A percentile compares a stretch with the other conserved stretches of the same genome.
Evolutionary conservation across 2,797 vertebrate genomes (phyloP).

Genomic region (Falco rusticolus): DNA sequence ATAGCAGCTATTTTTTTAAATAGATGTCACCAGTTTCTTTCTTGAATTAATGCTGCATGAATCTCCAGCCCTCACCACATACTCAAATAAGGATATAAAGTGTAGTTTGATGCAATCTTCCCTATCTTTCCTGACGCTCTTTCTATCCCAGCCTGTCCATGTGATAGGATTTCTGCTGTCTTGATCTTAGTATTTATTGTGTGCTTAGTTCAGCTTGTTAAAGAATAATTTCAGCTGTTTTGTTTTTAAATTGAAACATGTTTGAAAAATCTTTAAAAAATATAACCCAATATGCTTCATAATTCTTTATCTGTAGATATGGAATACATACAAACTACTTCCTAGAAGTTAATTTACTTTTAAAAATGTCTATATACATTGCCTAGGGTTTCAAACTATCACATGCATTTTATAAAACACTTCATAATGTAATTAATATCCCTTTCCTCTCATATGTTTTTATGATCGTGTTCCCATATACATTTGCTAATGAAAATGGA

Average conservation of each 20-base stretch:
- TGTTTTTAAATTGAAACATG: not conserved
- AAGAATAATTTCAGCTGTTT: not conserved
- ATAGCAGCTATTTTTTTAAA: not conserved
- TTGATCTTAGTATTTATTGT: not conserved
- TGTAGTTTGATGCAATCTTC: not conserved
- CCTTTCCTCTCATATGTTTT: not conserved
- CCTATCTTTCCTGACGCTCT: not conserved
- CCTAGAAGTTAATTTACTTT: not conserved
- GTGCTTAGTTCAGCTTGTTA: not conserved
- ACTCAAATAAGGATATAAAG: not conserved
- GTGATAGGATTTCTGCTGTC: not conserved
- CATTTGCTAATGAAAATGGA: constrained; percentile 48
- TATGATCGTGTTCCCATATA: not conserved
- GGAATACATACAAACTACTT: not conserved
- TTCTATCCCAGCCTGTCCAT: not conserved
- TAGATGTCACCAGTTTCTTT: not conserved
- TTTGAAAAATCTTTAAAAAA: not conserved
- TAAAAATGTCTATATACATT: not conserved
- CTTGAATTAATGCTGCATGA: not conserved
- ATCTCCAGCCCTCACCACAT: not conserved
- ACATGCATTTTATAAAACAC: not conserved
- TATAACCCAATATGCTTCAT: not conserved
- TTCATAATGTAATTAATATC: not conserved
- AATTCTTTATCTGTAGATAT: not conserved
- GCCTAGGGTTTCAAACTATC: not conserved